Evolutionary conservation across 2,888 invertebrate species (phyloP), one percentile per base, ranked within the genome.

Genomic region (Eilema depressum): DNA sequence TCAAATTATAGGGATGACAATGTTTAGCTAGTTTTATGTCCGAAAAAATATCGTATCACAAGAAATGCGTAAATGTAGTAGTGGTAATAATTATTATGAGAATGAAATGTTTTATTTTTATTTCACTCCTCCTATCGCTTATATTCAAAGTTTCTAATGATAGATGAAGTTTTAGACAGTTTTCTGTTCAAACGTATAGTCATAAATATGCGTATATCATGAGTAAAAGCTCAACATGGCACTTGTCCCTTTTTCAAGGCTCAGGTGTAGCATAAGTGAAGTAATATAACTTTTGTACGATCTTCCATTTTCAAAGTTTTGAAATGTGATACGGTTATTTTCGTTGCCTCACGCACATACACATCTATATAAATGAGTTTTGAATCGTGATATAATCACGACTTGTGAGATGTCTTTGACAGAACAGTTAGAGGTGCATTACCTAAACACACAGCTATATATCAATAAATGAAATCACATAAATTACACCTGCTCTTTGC

Each of bases 221-320:
- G 41, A 26, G 10, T 63, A 53, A 20, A 41, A 12, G n/a, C 23
- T 69, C 14, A 25, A 33, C 26, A 26, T 26, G 41, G 66, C 53
- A 33, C 57, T 70, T 41, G 65, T 72, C 66, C 28, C 60, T 63
- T 41, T 33, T 26, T 66, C 41, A 66, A 63, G 66, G 26, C 69
- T 69, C 72, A 73, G 72, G 72, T 73, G 72, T 73, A 59, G 33
- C 60, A 37, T 61, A 63, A 69, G 66, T 63, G 60, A 69, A 66
- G 72, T 60, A 73, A 73, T 73, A 66, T 66, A 73, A 73, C 69
- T 66, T 73, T 66, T 66, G 63, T 47, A 69, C 63, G 66, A 57
- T 33, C 66, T 59, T 66, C 63, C 59, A 63, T 65, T 68, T 63
- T 63, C 47, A 60, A 66, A 69, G 66, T 73, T 73, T 73, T 66